A percentile compares a stretch with the other conserved stretches of the same genome.
Conservation (phyloP, 1,140 invertebrate species). For the Drosophila tristis region DNA sequence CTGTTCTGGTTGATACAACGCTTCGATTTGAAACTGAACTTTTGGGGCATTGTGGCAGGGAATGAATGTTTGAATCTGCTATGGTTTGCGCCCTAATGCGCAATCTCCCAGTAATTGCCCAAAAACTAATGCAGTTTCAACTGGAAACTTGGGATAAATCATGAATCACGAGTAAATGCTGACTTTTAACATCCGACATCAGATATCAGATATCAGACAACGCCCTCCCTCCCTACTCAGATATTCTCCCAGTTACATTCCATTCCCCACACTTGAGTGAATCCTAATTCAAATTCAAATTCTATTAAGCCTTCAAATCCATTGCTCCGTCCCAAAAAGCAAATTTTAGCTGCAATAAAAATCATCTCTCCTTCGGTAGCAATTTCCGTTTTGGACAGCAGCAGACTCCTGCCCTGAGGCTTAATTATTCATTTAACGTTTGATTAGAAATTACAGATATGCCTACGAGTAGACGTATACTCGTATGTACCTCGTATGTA, state of each 20-base stretch:
- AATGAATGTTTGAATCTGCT: background rate
- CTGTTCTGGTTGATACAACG: background rate
- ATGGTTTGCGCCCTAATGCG: background rate
- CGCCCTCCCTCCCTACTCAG: too few species aligned
- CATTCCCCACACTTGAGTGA: slow-evolving; percentile 4
- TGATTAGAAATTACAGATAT: slow-evolving; percentile 52
- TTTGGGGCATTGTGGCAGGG: background rate
- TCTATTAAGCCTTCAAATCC: slow-evolving; percentile 15
- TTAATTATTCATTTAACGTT: slow-evolving; percentile 56
- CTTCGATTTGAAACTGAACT: background rate
- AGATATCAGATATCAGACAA: too few species aligned
- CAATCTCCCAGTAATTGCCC: background rate
- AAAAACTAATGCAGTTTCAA: slow-evolving; percentile 10
- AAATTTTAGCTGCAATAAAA: background rate
- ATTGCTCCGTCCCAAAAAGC: slow-evolving; percentile 9
- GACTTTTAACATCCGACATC: background rate
- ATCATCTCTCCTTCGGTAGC: background rate
- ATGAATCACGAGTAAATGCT: slow-evolving; percentile 2
- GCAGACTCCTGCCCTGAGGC: slow-evolving; percentile 11
- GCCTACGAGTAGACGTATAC: background rate
- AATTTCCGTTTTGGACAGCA: slow-evolving; percentile 25
- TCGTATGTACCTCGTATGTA: background rate
- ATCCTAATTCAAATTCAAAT: slow-evolving; percentile 24
- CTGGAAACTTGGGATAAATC: background rate
- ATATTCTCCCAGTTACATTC: too few species aligned